Base-by-base conservation (phyloP, 1,140 invertebrate species). In the Euwallacea fornicatus region DNA sequence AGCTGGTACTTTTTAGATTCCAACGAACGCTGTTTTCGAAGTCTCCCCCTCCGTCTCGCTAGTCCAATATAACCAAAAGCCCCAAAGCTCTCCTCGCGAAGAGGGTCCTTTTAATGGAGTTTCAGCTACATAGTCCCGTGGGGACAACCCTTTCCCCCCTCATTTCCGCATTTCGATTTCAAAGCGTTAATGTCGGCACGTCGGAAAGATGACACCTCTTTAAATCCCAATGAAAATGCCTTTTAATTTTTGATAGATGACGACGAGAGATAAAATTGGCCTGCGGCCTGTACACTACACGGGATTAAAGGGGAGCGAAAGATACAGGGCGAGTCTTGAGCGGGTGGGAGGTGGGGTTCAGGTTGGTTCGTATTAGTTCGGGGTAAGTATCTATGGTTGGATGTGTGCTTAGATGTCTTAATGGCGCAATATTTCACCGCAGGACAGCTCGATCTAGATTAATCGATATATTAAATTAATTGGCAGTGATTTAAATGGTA, bases 181-280 rank as follows among this genome's bases (percentile, higher is more conserved):
- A 56, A 66, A 66, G 64, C 64, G 64, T 33, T 66, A 66, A 66
- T 66, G 41, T 66, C 43, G 53, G 7, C 53, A 21, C 64, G 50
- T 55, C 64, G 11, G 50, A 55, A 66, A 66, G 50, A 66, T 66
- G 64, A 66, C 64, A 66, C 64, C 53, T 66, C 21, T 55, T 55
- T 56, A 66, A 66, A 55, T 66, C 64, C 50, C 53, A 56, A 66
- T 66, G 53, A 66, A 66, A 66, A 66, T 33, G 44, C 44, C 16
- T 64, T 64, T 64, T 64, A 64, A 64, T 53, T 64, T 64, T 66
- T 56, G 64, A 66, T 66, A 66, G 64, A 66, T 66, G 64, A 44
- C 53, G 33, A 13, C 13, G 46, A 50, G 13, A 66, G 64, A 66
- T 66, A 66, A 66, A 66, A 44, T 13, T 66, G 54, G 64, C 50